Base-by-base conservation (phyloP, 2,888 invertebrate species). In the Acleris cristana region DNA sequence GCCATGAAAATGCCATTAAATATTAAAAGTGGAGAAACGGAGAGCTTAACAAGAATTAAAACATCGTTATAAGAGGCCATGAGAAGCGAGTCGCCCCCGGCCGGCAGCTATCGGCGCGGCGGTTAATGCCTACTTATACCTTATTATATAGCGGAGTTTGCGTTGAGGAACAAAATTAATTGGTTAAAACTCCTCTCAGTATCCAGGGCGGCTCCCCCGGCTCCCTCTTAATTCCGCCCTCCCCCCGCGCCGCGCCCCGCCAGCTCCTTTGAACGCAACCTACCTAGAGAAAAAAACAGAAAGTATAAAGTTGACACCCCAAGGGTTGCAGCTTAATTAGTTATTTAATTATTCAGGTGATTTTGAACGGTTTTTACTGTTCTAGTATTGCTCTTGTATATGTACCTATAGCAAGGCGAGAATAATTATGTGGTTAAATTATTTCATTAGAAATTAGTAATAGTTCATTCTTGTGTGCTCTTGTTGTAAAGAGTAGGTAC, bases 91-190 rank as follows among this genome's bases (percentile, higher is more conserved):
- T 83, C 86, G 87, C 86, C 90, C 88, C 87, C 87, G 89, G 88
- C 85, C 88, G 83, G 84, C 86, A 84, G 91, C 92, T 87, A 90
- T 90, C 92, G 90, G 90, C 90, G 90, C 90, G 89, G 87, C 90
- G 85, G 88, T 89, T 92, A 92, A 92, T 90, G 91, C 90, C 92
- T 92, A 92, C 92, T 92, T 92, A 92, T 92, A 92, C 90, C 92
- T 92, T 92, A 92, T 92, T 92, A 91, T 92, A 92, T 92, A 91
- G 92, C 92, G 86, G 89, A 92, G 92, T 92, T 92, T 92, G 92
- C 92, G 92, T 92, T 92, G 93, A 93, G 93, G 93, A 93, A 93
- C 93, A 93, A 93, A 93, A 93, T 93, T 93, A 93, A 93, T 93
- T 93, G 93, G 93, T 93, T 93, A 93, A 93, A 93, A 93, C 93